Evolutionary conservation across 1,140 invertebrate genomes (phyloP).

Genomic region (Bombus cullumanus): DNA sequence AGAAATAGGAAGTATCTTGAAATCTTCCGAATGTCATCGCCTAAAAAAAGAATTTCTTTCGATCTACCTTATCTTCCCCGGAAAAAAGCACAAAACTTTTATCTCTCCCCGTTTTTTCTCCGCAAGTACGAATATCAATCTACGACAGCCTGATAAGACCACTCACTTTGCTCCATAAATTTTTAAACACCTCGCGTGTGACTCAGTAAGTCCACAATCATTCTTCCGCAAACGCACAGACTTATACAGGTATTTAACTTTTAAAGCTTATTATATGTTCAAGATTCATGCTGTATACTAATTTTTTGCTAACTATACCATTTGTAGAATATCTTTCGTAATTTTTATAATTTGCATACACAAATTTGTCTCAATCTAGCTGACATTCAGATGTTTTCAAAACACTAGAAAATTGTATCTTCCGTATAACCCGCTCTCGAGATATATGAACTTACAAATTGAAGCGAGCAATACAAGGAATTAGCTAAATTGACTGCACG

Average conservation of each 20-base stretch:
- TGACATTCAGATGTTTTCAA: no score
- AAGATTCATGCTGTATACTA: no score
- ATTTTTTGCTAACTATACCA: background rate
- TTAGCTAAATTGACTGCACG: no score
- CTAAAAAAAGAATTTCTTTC: background rate
- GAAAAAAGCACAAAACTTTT: background rate
- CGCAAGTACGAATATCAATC: background rate
- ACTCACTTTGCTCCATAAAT: background rate
- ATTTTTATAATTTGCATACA: background rate
- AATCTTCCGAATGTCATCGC: background rate
- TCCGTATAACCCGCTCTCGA: no score
- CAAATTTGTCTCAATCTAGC: no score
- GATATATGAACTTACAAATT: no score
- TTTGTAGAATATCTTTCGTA: background rate
- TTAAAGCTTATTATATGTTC: no score
- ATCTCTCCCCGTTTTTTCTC: background rate
- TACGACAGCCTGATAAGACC: background rate
- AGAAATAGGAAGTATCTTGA: background rate
- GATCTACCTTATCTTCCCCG: background rate
- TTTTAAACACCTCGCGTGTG: background rate
- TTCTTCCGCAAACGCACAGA: no score
- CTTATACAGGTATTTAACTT: no score
- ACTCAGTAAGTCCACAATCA: no score
- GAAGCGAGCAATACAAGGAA: no score
- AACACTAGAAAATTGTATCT: no score